Evolutionary conservation across 2,888 invertebrate genomes (phyloP).

Genomic region (Dryomyza anilis): DNA sequence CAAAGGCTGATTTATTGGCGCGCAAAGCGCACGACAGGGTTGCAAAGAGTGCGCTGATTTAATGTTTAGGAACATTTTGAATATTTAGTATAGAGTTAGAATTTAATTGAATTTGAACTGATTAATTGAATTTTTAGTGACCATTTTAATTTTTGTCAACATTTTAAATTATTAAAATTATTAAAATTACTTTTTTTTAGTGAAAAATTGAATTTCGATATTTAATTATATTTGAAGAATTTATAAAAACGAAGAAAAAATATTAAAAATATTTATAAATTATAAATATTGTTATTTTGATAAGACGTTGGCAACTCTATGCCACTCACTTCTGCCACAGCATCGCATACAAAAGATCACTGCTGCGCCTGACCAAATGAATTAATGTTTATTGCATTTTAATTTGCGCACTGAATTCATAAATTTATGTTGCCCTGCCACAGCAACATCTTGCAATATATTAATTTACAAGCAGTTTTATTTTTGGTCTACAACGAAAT

Average conservation of each 20-base stretch:
- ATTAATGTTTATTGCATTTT: constrained; percentile 53
- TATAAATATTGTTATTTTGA: background rate
- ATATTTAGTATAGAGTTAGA: too few relatives aligned
- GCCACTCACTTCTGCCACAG: background rate
- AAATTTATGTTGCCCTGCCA: constrained; percentile 35
- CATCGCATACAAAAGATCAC: background rate
- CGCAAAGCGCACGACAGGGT: background rate
- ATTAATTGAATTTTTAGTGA: too few relatives aligned
- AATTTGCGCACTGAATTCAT: constrained; percentile 54
- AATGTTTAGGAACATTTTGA: background rate
- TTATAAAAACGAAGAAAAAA: too few relatives aligned
- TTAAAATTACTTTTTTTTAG: too few relatives aligned
- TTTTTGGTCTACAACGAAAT: background rate
- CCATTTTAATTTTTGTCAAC: too few relatives aligned
- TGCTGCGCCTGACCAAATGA: constrained; percentile 24
- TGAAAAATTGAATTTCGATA: too few relatives aligned
- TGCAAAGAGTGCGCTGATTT: background rate
- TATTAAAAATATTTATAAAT: too few relatives aligned
- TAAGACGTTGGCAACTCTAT: constrained; percentile 1
- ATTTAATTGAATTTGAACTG: too few relatives aligned
- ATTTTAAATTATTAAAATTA: too few relatives aligned
- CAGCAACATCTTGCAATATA: constrained; percentile 19
- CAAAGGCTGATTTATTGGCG: constrained; percentile 14
- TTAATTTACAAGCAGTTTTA: constrained; percentile 17
- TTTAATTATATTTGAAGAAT: too few relatives aligned